Conservation (phyloP, 2,113 vertebrate species). For the Lanius ludovicianus region DNA sequence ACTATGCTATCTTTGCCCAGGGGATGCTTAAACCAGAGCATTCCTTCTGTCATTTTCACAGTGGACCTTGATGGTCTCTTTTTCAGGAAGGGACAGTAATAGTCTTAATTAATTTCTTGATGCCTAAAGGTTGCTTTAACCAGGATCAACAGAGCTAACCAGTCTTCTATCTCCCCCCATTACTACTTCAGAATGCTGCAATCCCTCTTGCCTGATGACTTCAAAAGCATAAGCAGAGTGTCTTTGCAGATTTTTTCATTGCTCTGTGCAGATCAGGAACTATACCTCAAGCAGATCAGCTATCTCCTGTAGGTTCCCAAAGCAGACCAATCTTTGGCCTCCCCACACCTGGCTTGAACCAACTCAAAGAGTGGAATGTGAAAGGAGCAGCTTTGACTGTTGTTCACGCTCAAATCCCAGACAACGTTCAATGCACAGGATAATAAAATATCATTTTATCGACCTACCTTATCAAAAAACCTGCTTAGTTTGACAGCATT, state of each 20-base stretch:
- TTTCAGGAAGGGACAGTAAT: background rate
- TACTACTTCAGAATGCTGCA: background rate
- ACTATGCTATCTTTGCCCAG: background rate
- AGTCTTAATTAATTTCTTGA: background rate
- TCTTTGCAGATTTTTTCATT: background rate
- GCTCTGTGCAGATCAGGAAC: background rate
- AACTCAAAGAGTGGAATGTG: background rate
- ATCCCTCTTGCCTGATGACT: background rate
- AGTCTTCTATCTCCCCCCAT: background rate
- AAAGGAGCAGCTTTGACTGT: background rate
- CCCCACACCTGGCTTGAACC: background rate
- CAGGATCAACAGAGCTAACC: background rate
- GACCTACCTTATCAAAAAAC: slow-evolving; percentile 96
- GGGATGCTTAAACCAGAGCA: background rate
- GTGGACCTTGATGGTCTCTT: background rate
- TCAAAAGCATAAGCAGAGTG: background rate
- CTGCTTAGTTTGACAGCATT: slow-evolving; percentile 96
- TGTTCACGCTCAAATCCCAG: background rate
- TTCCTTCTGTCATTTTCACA: background rate
- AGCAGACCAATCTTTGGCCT: background rate
- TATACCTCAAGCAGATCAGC: background rate
- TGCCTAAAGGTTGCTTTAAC: background rate
- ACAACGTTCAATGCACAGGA: background rate
- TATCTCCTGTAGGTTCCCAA: background rate
- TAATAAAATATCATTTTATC: slow-evolving; percentile 25